These are phyloP conservation scores for Hypolimnas misippus DNA, from an alignment of 2,888 invertebrate genomes.

Conservation along the genomic window DNA sequence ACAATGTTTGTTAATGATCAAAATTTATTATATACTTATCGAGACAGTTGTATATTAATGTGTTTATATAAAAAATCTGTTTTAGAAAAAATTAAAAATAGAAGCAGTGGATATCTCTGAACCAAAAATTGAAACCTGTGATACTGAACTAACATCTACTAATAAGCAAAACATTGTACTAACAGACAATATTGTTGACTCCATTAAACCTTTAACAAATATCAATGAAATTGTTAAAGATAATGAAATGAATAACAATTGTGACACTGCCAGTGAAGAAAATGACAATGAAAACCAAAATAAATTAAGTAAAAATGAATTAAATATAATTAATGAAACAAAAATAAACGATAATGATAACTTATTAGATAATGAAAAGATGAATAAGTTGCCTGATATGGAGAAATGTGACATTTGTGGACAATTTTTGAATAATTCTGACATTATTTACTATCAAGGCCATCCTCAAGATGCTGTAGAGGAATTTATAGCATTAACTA, in stretches of 20 bases:
- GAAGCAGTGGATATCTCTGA: conserved; percentile 36
- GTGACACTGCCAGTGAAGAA: conserved; percentile 20
- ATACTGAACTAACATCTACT: conserved; percentile 28
- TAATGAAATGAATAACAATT: conserved; percentile 27
- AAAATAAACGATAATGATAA: too few relatives aligned
- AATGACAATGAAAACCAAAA: conserved; percentile 32
- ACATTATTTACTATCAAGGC: conserved; percentile 86
- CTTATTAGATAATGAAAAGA: background rate
- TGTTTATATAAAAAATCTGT: too few relatives aligned
- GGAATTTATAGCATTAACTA: conserved; percentile 89
- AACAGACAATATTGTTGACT: conserved; percentile 4
- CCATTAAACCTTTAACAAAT: conserved; percentile 4
- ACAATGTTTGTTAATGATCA: too few relatives aligned
- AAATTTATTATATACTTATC: too few relatives aligned
- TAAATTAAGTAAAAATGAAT: conserved; percentile 38
- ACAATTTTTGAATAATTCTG: conserved; percentile 77
- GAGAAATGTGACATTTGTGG: conserved; percentile 76
- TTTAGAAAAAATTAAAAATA: conserved; percentile 61
- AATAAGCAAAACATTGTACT: conserved; percentile 11
- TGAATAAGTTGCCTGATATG: conserved; percentile 47
- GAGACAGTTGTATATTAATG: too few relatives aligned
- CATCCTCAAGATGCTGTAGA: conserved; percentile 90
- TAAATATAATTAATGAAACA: conserved; percentile 3
- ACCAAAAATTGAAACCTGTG: conserved; percentile 14
- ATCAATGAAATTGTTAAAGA: conserved; percentile 32